These are phyloP conservation scores for Campoplex nolae DNA, from an alignment of 2,888 invertebrate species.

Conservation along the genomic window DNA sequence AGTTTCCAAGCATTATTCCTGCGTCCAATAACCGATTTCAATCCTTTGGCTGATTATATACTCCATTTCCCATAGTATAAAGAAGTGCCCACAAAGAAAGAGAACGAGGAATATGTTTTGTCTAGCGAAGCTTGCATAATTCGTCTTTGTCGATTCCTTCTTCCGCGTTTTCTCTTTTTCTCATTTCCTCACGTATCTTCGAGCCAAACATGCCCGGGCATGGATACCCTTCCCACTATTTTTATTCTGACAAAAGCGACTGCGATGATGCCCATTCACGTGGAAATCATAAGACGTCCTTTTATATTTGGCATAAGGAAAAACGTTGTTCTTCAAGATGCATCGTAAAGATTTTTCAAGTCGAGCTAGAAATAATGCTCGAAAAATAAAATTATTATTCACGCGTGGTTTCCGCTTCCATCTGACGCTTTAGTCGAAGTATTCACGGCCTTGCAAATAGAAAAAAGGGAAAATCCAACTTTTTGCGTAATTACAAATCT, in stretches of 20 bases:
- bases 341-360: neutral
- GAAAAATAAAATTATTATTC: neutral
- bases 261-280: constrained; percentile 76
- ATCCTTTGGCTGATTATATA: constrained; percentile 66
- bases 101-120: constrained; percentile 80
- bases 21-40: constrained; percentile 77
- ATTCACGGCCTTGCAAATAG: neutral
- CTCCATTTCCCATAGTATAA: constrained; percentile 43
- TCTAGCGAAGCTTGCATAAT: constrained; percentile 83
- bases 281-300: constrained; percentile 79
- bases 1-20: constrained; percentile 20
- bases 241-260: neutral
- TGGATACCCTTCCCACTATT: neutral
- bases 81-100: constrained; percentile 1
- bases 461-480: neutral
- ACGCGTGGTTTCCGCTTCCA: neutral
- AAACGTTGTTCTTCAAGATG: constrained; percentile 1
- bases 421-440: neutral
- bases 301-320: constrained; percentile 6
- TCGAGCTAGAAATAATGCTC: neutral
- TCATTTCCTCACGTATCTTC: constrained; percentile 16
- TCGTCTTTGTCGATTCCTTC: constrained; percentile 72
- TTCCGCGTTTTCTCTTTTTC: constrained; percentile 31
- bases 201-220: constrained; percentile 19
- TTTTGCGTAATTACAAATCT: neutral